phyloP scores from a whole-genome alignment of 1,140 invertebrate genomes.

The Neuroterus valhalla region DNA sequence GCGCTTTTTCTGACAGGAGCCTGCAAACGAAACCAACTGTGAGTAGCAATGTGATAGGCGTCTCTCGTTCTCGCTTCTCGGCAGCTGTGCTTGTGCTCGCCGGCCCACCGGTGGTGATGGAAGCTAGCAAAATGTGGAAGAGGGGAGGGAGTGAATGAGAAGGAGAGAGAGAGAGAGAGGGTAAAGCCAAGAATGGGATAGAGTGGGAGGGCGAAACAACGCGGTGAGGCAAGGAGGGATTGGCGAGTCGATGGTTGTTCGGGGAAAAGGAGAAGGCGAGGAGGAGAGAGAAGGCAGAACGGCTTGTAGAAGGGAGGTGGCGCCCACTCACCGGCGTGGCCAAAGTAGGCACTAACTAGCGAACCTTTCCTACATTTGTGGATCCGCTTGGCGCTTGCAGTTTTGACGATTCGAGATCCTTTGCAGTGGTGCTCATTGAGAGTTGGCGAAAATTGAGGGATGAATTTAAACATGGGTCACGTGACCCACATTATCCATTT shows the following conservation, averaged over 20 bases:
- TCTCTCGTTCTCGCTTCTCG: constrained; percentile 49
- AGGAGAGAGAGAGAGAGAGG: constrained; percentile 32
- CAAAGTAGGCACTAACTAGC: not conserved
- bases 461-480: too few species aligned
- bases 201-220: constrained; percentile 25
- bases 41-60: constrained; percentile 43
- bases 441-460: too few species aligned
- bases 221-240: constrained; percentile 24
- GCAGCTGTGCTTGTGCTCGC: constrained; percentile 53
- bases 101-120: constrained; percentile 45
- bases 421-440: constrained; percentile 46
- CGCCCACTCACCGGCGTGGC: constrained; percentile 36
- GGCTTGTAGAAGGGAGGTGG: constrained; percentile 36
- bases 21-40: constrained; percentile 51
- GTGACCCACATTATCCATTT: too few species aligned
- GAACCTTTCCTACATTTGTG: constrained; percentile 38
- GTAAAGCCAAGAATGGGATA: constrained; percentile 28
- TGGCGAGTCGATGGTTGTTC: constrained; percentile 20
- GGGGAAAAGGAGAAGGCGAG: not conserved
- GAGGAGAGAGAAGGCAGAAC: constrained; percentile 20
- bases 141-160: constrained; percentile 12
- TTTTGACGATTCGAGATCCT: constrained; percentile 18
- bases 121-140: constrained; percentile 43
- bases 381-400: constrained; percentile 1
- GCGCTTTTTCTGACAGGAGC: constrained; percentile 35